A percentile compares a stretch with the other conserved stretches of the same genome.
These are phyloP conservation scores for Noctua janthe DNA, from an alignment of 2,888 invertebrate genomes.

Conservation along the genomic window DNA sequence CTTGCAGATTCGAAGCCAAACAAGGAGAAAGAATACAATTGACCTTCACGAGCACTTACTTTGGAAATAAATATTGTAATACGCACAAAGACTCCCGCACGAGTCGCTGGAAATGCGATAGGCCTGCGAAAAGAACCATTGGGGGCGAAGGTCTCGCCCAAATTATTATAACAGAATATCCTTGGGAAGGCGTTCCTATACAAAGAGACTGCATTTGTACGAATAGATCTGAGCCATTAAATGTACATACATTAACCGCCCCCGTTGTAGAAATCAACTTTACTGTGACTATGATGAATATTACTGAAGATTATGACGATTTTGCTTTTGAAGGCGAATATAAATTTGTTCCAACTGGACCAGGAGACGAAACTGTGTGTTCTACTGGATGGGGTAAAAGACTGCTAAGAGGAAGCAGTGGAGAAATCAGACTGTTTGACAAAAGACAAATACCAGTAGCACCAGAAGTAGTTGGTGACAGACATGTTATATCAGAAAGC, in stretches of 20 bases:
- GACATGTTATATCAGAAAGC: slow-evolving; percentile 89
- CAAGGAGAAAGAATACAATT: slow-evolving; percentile 93
- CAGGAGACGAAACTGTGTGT: slow-evolving; percentile 91
- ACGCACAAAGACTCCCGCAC: slow-evolving; percentile 92
- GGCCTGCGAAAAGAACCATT: slow-evolving; percentile 84
- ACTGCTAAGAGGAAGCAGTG: slow-evolving; percentile 92
- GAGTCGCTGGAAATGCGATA: slow-evolving; percentile 93
- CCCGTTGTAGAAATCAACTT: slow-evolving; percentile 93
- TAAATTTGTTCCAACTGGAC: slow-evolving; percentile 91
- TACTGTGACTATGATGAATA: slow-evolving; percentile 94
- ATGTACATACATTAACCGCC: slow-evolving; percentile 92
- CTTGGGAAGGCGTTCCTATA: slow-evolving; percentile 92
- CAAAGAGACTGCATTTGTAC: slow-evolving; percentile 94
- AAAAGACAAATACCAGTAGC: slow-evolving; percentile 87
- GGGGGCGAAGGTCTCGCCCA: slow-evolving; percentile 91
- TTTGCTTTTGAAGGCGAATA: slow-evolving; percentile 95
- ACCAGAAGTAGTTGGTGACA: slow-evolving; percentile 87
- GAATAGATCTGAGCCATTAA: slow-evolving; percentile 92
- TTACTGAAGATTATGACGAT: slow-evolving; percentile 94
- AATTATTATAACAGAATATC: slow-evolving; percentile 92
- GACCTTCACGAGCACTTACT: slow-evolving; percentile 92
- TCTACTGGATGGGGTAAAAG: slow-evolving; percentile 92
- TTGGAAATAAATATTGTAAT: slow-evolving; percentile 92
- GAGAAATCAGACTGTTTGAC: slow-evolving; percentile 93
- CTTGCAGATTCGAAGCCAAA: slow-evolving; percentile 92